Evolutionary conservation across 2,797 vertebrate genomes (phyloP), one percentile per base, ranked within the genome.

Genomic region (Danio albolineatus): DNA sequence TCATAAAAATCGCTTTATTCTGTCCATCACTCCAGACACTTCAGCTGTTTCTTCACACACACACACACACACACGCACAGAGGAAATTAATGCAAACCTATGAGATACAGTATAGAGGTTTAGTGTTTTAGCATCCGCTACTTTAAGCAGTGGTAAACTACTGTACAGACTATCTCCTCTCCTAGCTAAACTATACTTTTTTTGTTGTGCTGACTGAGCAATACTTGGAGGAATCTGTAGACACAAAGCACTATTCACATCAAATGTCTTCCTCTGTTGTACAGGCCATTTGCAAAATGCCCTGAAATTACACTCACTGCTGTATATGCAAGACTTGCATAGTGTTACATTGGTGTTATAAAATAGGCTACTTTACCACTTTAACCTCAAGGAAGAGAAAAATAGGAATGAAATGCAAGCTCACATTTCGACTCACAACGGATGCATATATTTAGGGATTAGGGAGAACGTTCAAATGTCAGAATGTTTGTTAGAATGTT

Each of bases 361-460:
- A 36, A n/a, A 67, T 49, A 28, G 28, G 8, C 2, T n/a, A 13
- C 19, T n/a, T n/a, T n/a, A 48, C 7, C 44, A 6, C 44, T 14
- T 14, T 10, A 21, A 21, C 10, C 17, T 36, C 5, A 43, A 44
- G 64, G 8, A 59, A 54, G 14, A 36, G 2, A 16, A 36, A 51
- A 53, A 69, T 28, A 21, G 7, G 38, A 17, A 17, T 16, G 36
- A n/a, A 73, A 74, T 62, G 60, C 70, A 60, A 60, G 56, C 39
- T 56, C 75, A 69, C 78, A 74, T 62, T 73, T 76, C 6, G 4
- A 43, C 71, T 62, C 49, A 72, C 54, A 83, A 65, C 60, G 80
- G 61, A 67, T 77, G 53, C 66, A 78, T 73, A 78, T 75, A 71
- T n/a, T 59, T 73, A 17, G 28, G 64, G 57, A 78, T 74, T 54